Evolutionary conservation across 1,140 invertebrate species (phyloP).

Genomic region (Agraylea sexmaculata): DNA sequence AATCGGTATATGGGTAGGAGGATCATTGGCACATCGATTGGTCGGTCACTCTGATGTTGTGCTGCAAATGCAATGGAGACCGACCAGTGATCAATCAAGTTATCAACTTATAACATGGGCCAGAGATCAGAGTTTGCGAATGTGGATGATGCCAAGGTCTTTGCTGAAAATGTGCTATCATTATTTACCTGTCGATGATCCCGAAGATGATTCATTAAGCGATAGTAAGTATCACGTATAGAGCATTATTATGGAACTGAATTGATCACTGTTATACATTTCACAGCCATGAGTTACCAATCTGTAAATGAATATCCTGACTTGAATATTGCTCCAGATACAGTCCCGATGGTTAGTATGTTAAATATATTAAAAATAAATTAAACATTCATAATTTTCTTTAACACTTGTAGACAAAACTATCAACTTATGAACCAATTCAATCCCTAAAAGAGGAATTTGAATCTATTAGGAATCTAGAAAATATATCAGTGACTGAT

Average conservation of each 20-base stretch:
- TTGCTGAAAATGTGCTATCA: slow-evolving; percentile 61
- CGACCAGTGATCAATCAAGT: slow-evolving; percentile 50
- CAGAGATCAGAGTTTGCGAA: slow-evolving; percentile 80
- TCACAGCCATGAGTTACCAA: slow-evolving; percentile 33
- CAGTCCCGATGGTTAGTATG: slow-evolving; percentile 30
- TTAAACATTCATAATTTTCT: slow-evolving; percentile 6
- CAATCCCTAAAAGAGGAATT: slow-evolving; percentile 75
- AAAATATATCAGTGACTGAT: slow-evolving; percentile 75
- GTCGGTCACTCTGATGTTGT: slow-evolving; percentile 89
- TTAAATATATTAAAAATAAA: slow-evolving; percentile 4
- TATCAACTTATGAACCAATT: slow-evolving; percentile 36
- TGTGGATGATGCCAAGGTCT: slow-evolving; percentile 80
- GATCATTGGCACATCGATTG: slow-evolving; percentile 45
- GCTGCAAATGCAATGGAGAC: slow-evolving; percentile 87
- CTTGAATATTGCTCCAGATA: slow-evolving; percentile 6
- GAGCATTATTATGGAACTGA: slow-evolving; percentile 4
- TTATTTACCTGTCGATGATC: slow-evolving; percentile 40
- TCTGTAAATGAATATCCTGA: slow-evolving; percentile 29
- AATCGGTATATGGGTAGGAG: slow-evolving; percentile 37
- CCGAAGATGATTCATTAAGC: slow-evolving; percentile 35
- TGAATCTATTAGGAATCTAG: slow-evolving; percentile 62
- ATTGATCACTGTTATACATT: too few species aligned
- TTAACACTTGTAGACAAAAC: slow-evolving; percentile 20
- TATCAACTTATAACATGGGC: slow-evolving; percentile 93
- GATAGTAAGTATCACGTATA: slow-evolving; percentile 30